A percentile compares a stretch with the other conserved stretches of the same genome.
These are phyloP conservation scores for Lampris incognitus DNA, from an alignment of 2,113 vertebrate genomes.

Conservation along the genomic window DNA sequence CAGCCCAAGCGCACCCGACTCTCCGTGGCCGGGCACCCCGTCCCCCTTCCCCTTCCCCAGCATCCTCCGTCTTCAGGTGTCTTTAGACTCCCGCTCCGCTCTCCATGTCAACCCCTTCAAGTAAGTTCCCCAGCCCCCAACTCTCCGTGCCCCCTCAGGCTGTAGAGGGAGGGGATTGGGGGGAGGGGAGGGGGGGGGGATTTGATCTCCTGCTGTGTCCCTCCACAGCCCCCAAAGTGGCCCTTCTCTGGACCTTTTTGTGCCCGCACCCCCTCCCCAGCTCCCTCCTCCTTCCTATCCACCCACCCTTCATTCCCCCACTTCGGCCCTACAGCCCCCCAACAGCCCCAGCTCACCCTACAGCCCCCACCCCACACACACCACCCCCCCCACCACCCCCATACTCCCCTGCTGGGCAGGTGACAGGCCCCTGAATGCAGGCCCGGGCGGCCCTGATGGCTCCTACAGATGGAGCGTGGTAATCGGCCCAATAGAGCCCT, in stretches of 20 bases:
- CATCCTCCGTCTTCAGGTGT: slow-evolving; percentile 75
- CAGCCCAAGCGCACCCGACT: slow-evolving; percentile 19
- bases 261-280: slow-evolving; percentile 86
- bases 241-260: slow-evolving; percentile 88
- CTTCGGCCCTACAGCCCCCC: slow-evolving; percentile 81
- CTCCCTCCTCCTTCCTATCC: slow-evolving; percentile 71
- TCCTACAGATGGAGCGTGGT: slow-evolving; percentile 99
- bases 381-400: slow-evolving; percentile 77
- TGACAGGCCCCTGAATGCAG: slow-evolving; percentile 97
- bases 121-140: slow-evolving; percentile 61
- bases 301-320: slow-evolving; percentile 89
- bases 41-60: slow-evolving; percentile 26
- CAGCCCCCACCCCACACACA: slow-evolving; percentile 77
- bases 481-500: slow-evolving; percentile 97
- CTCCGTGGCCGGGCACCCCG: slow-evolving; percentile 34
- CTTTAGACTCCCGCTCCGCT: slow-evolving; percentile 62
- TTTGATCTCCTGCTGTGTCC: slow-evolving; percentile 92
- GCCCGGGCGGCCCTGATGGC: slow-evolving; percentile 95
- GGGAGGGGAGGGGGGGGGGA: slow-evolving; percentile 21
- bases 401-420: slow-evolving; percentile 95
- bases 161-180: slow-evolving; percentile 85
- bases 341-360: slow-evolving; percentile 24
- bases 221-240: slow-evolving; percentile 83
- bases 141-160: slow-evolving; percentile 73
- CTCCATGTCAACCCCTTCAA: slow-evolving; percentile 59